Base-by-base conservation (phyloP, 1,140 invertebrate genomes). In the Orius laevigatus region DNA sequence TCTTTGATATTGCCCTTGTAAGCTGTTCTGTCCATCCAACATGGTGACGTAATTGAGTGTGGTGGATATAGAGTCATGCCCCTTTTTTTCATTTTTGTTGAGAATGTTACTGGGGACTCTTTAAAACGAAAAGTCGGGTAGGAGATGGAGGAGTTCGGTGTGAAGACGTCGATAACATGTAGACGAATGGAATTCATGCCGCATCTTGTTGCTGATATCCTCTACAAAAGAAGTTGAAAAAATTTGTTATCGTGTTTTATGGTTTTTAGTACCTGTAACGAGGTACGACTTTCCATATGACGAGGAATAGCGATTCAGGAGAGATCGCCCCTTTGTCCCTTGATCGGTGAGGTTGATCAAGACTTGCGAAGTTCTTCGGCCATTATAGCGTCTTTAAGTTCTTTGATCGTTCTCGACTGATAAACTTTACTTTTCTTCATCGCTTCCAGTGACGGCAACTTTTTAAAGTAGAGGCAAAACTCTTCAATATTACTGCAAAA, bases 151-250 rank as follows among this genome's bases (percentile, higher is more conserved):
- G 18, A 86, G 63, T 62, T 87, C 84, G 42, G 78, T 83, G 63
- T 88, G 84, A 20, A 87, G 63, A 59, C 79, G 61, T 87, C 84
- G n/a, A n/a, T 33, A 89, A 66, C 72, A 85, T 86, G n/a, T n/a
- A n/a, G 79, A 14, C 82, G 72, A 52, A 87, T n/a, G 71, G 62
- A 89, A 87, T 63, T 89, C 84, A 60, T 87, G 84, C n/a, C 11
- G 84, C 84, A 64, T 87, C 84, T 61, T 87, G 84, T 57, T 87
- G 84, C 55, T 85, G 83, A 63, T 85, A 86, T n/a, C 84, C 83
- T 55, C 74, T 73, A 59, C 39, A 64, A 59, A 25, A 31, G 33
- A 16, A 18, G 35, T 48, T 38, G 35, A 25, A 25, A 25, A n/a
- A n/a, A n/a, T n/a, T n/a, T n/a, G 25, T 25, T 25, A n/a, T n/a